Evolutionary conservation across 2,113 vertebrate genomes (phyloP).

Genomic region (Irena cyanogastra): DNA sequence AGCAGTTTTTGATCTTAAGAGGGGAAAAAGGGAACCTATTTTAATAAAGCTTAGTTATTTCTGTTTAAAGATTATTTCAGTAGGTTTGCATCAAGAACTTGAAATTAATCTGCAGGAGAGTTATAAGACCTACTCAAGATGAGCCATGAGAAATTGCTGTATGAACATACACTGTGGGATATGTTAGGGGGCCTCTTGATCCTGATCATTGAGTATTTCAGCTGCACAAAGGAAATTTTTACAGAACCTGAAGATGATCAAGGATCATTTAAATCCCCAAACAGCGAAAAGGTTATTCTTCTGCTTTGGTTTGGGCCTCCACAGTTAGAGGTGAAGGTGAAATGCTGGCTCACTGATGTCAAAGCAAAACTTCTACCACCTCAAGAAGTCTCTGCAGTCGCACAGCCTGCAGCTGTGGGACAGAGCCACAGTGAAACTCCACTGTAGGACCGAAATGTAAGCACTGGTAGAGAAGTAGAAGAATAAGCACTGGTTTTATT

Average conservation of each 20-base stretch:
- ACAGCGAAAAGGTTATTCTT: not conserved
- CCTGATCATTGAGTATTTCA: not conserved
- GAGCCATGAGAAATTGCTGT: not conserved
- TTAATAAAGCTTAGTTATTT: not conserved
- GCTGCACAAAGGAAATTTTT: not conserved
- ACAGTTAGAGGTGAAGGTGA: not conserved
- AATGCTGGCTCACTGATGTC: not conserved
- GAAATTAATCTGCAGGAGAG: not conserved
- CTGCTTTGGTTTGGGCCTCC: not conserved
- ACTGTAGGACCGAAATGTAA: not conserved
- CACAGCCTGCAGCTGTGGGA: not conserved
- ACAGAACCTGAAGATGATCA: not conserved
- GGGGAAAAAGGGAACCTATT: not conserved
- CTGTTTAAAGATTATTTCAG: not conserved
- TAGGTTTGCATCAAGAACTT: not conserved
- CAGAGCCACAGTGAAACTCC: not conserved
- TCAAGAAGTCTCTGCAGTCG: not conserved
- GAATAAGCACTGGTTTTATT: not conserved
- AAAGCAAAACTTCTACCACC: not conserved
- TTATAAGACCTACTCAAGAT: not conserved
- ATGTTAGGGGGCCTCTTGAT: not conserved
- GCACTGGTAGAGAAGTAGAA: not conserved
- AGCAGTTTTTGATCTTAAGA: not conserved
- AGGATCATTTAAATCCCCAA: not conserved
- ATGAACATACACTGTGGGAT: not conserved